Percentiles rank a stretch among this genome's conserved stretches.
Evolutionary conservation across 2,888 invertebrate species (phyloP).

Genomic region (Agrilus cyanescens): DNA sequence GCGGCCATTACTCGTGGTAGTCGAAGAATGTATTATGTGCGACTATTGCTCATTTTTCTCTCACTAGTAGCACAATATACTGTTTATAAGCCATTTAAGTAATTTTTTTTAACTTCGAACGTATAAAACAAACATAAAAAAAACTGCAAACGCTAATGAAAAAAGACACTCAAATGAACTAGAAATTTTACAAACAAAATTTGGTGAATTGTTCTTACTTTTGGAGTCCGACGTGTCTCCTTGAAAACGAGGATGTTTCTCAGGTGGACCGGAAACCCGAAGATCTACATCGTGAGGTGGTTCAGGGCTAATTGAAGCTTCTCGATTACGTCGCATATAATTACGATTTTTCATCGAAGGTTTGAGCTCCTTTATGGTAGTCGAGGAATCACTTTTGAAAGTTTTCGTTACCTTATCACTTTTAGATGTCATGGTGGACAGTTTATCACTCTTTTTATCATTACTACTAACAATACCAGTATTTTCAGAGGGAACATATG

Average conservation of each 20-base stretch:
- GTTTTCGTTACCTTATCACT: conserved; percentile 10
- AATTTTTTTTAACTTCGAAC: too few relatives aligned
- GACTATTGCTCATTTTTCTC: too few relatives aligned
- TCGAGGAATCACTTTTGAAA: conserved; percentile 15
- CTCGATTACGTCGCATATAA: conserved; percentile 54
- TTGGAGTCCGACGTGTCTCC: conserved; percentile 26
- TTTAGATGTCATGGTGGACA: conserved; percentile 17
- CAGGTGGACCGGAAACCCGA: conserved; percentile 29
- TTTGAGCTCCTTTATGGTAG: conserved; percentile 41
- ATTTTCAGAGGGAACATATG: conserved; percentile 19
- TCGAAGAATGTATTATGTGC: too few relatives aligned
- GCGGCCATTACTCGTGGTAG: too few relatives aligned
- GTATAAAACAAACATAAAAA: too few relatives aligned
- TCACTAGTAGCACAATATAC: too few relatives aligned
- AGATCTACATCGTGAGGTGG: conserved; percentile 32
- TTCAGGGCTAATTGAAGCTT: conserved; percentile 48
- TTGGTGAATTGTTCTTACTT: conserved; percentile 38
- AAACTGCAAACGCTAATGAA: too few relatives aligned
- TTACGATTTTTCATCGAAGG: conserved; percentile 47
- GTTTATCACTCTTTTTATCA: conserved; percentile 19
- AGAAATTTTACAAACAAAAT: too few relatives aligned
- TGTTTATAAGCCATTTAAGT: too few relatives aligned
- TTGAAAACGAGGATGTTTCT: conserved; percentile 31
- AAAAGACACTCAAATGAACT: too few relatives aligned
- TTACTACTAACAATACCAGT: conserved; percentile 13